Conservation (phyloP, 2,797 vertebrate species). For the Acomys russatus region DNA sequence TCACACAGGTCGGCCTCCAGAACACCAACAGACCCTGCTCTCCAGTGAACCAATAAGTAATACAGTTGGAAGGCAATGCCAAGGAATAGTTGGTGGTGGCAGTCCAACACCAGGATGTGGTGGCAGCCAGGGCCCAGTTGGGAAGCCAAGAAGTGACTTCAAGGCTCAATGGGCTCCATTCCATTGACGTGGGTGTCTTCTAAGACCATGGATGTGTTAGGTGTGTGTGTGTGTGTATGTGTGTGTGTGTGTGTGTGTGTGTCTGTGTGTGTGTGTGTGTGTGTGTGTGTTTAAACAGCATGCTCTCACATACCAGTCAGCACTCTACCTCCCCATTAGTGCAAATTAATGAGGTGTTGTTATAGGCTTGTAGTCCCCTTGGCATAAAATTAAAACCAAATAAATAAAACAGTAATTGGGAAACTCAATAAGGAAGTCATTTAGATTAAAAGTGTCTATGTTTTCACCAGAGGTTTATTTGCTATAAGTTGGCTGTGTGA, state of each 20-base stretch:
- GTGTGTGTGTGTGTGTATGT: background rate
- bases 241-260: too few species aligned
- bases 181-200: background rate
- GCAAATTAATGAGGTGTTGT: conserved; percentile 65
- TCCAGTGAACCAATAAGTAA: background rate
- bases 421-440: conserved; percentile 60
- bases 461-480: conserved; percentile 22
- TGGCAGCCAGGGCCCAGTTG: background rate
- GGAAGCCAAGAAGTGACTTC: background rate
- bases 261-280: background rate
- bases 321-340: background rate
- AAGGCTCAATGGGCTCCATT: accelerated
- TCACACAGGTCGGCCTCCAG: background rate
- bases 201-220: background rate
- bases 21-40: background rate
- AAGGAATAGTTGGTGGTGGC: background rate
- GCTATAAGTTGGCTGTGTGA: background rate
- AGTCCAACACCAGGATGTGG: background rate
- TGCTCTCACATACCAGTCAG: background rate
- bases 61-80: background rate
- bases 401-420: conserved; percentile 74
- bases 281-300: background rate
- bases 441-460: conserved; percentile 66
- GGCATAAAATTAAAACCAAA: conserved; percentile 74
- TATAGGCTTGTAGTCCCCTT: conserved; percentile 39